phyloP scores from a whole-genome alignment of 2,888 invertebrate genomes.

The Orthonevra nobilis region DNA sequence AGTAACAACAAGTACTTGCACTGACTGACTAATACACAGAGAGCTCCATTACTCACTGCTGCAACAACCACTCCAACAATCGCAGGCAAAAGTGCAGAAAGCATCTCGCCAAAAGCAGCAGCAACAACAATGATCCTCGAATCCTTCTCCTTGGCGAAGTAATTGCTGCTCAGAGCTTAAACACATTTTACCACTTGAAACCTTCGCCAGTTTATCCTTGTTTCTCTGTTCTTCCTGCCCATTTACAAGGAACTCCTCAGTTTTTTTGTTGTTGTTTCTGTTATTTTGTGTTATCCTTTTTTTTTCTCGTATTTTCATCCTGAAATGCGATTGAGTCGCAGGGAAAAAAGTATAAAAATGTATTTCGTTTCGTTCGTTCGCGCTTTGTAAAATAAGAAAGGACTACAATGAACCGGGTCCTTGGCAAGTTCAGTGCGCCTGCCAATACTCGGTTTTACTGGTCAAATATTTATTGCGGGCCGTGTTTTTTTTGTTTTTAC shows the following conservation, averaged over 20 bases:
- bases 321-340: slow-evolving; percentile 66
- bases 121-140: slow-evolving; percentile 62
- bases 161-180: slow-evolving; percentile 69
- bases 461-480: slow-evolving; percentile 59
- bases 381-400: slow-evolving; percentile 45
- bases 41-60: slow-evolving; percentile 65
- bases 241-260: slow-evolving; percentile 42
- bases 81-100: too few relatives aligned
- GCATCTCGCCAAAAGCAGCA: too few relatives aligned
- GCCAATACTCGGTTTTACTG: slow-evolving; percentile 29
- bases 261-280: too few relatives aligned
- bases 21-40: neutral
- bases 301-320: slow-evolving; percentile 37
- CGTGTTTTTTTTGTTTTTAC: slow-evolving; percentile 7
- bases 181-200: slow-evolving; percentile 69
- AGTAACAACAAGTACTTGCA: neutral
- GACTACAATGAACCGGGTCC: slow-evolving; percentile 48
- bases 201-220: slow-evolving; percentile 43
- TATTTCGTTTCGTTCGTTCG: too few relatives aligned
- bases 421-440: slow-evolving; percentile 45
- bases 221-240: slow-evolving; percentile 4
- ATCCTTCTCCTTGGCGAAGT: slow-evolving; percentile 65
- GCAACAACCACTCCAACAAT: slow-evolving; percentile 27
- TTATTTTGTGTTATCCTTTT: neutral
- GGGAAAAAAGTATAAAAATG: too few relatives aligned